Evolutionary conservation across 2,888 invertebrate genomes (phyloP).

Genomic region (Microchrysa polita): DNA sequence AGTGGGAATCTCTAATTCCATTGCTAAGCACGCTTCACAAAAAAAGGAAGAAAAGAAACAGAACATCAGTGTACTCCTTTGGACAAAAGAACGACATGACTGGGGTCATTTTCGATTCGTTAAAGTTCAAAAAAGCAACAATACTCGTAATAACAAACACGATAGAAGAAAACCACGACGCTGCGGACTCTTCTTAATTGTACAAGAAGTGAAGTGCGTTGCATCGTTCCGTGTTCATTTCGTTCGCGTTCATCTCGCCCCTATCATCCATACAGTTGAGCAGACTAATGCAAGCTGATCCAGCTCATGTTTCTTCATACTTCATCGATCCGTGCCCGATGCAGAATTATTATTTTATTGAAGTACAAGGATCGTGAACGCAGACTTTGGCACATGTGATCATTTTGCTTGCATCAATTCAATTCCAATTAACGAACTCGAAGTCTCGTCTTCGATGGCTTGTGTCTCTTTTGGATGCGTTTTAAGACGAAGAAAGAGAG

Average conservation of each 20-base stretch:
- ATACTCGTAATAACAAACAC: too few relatives aligned
- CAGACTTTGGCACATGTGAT: slow-evolving; percentile 32
- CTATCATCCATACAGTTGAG: too few relatives aligned
- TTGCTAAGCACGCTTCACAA: not conserved
- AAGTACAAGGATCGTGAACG: slow-evolving; percentile 7
- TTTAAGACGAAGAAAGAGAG: too few relatives aligned
- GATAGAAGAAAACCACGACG: not conserved
- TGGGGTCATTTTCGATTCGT: slow-evolving; percentile 5
- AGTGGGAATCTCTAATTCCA: slow-evolving; percentile 8
- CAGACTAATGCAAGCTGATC: too few relatives aligned
- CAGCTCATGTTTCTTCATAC: not conserved
- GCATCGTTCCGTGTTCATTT: too few relatives aligned
- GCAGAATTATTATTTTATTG: too few relatives aligned
- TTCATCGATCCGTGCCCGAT: not conserved
- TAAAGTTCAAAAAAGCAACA: not conserved
- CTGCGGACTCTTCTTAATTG: slow-evolving; percentile 3
- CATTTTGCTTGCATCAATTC: slow-evolving; percentile 41
- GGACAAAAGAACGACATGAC: slow-evolving; percentile 34
- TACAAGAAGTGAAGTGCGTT: slow-evolving; percentile 34
- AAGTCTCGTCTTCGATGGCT: slow-evolving; percentile 20
- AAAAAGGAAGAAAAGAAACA: too few relatives aligned
- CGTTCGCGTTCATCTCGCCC: not conserved
- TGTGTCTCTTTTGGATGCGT: slow-evolving; percentile 15
- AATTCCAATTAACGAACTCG: slow-evolving; percentile 42
- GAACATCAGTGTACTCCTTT: slow-evolving; percentile 3